Base-by-base conservation (phyloP, 2,113 vertebrate species). In the Pseudorasbora parva region DNA sequence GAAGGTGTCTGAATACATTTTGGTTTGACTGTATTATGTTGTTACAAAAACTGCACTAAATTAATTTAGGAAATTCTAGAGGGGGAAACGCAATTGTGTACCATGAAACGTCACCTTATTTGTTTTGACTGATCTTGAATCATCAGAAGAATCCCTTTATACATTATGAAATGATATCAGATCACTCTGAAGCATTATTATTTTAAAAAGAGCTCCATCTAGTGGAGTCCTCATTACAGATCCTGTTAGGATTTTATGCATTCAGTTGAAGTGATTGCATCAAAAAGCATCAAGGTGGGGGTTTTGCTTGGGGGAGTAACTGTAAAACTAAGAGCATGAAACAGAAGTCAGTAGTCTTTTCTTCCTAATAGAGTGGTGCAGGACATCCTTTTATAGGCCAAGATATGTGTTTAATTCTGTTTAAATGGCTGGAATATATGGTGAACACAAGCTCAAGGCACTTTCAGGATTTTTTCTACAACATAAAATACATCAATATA, bases 171-270 rank as follows among this genome's bases (percentile, higher is more conserved):
- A 91, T 47, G 56, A 84, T 84, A 45, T 75, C 77, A 60, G 11
- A 30, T 45, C 8, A 77, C 30, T 17, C 45, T 71, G 62, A 60
- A 76, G 17, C 2, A 7, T 54, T 54, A 15, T 49, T 90, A 93
- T 93, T 92, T 88, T 72, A 89, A 91, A n/a, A 91, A 90, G 90
- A 87, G 91, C 93, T 90, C 93, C 93, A 91, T 88, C 94, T 94
- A 91, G 93, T 93, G 93, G 23, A 54, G 51, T 54, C 51, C 17
- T 1, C 17, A 54, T 21, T 21, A 54, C 17, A 51, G 1, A 49
- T 30, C 25, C 8, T 9, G 15, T 14, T 27, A 1, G 1, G 68
- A 37, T 66, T 68, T 12, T 25, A 2, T 72, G 11, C 5, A 5
- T 72, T 21, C 5, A 3, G 12, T 41, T 71, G 3, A 72, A 33